Conservation (phyloP, 2,888 invertebrate genomes). For the Diploptera punctata region DNA sequence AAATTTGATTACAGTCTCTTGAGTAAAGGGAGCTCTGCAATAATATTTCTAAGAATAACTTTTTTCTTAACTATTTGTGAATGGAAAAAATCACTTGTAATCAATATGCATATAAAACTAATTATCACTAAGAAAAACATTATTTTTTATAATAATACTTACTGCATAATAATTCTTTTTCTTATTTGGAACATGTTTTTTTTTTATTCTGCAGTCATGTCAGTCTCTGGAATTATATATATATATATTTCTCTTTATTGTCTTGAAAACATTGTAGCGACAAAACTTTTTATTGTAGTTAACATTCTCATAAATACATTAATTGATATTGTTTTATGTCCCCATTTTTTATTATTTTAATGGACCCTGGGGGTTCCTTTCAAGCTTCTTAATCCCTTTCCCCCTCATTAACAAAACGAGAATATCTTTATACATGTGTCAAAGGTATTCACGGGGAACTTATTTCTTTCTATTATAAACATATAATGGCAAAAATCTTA, state of each 20-base stretch:
- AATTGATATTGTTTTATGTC: background rate
- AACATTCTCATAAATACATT: background rate
- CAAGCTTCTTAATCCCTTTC: background rate
- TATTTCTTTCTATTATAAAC: slow-evolving; percentile 13
- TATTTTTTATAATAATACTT: slow-evolving; percentile 26
- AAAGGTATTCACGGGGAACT: background rate
- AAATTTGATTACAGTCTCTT: background rate
- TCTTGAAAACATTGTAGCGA: slow-evolving; percentile 25
- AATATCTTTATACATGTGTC: background rate
- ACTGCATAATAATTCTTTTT: slow-evolving; percentile 18
- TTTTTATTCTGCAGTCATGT: slow-evolving; percentile 24
- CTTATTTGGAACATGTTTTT: slow-evolving; percentile 9
- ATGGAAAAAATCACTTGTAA: slow-evolving; percentile 14
- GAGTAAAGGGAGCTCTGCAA: background rate
- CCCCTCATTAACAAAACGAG: slow-evolving; percentile 1
- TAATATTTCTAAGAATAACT: background rate
- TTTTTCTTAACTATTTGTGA: background rate
- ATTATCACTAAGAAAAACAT: background rate
- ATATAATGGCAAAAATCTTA: slow-evolving; percentile 9
- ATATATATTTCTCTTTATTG: slow-evolving; percentile 16
- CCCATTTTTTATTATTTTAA: background rate
- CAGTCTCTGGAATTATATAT: slow-evolving; percentile 29
- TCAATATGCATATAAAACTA: slow-evolving; percentile 25
- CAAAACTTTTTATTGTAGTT: slow-evolving; percentile 14
- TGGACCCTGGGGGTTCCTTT: background rate